Base-by-base conservation (phyloP, 2,113 vertebrate genomes). In the Strigops habroptila region DNA sequence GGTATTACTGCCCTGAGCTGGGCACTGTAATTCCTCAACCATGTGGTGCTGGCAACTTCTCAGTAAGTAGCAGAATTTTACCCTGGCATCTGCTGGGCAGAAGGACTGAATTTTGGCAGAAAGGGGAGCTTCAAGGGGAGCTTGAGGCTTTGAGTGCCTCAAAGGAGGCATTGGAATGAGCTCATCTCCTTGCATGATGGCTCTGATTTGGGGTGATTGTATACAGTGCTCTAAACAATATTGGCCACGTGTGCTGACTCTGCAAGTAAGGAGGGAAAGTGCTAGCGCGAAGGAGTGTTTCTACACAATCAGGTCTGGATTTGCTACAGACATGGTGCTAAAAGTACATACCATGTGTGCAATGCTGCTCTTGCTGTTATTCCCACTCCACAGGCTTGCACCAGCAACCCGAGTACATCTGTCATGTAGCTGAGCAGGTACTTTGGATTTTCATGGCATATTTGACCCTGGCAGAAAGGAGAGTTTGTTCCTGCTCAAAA, bases 41-140 rank as follows among this genome's bases (percentile, higher is more conserved):
- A 3, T 99, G 99, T 60, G 97, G 98, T 49, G 80, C 97, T 90
- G 99, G 99, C 91, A 99, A 97, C 93, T 99, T 98, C 97, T 99
- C 99, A n/a, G 99, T 99, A 97, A 98, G 98, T 82, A 46, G 71
- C 57, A 28, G 6, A 4, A 28, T 25, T 52, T 25, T 2, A 10
- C 76, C 39, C 57, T 62, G 31, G 1, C n/a, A 3, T 24, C 49
- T 88, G 59, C 27, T 14, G 35, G 27, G 35, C 14, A 2, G 24
- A 4, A 12, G 14, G 14, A 37, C 37, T 62, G 73, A 19, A 1
- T 14, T 82, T 44, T 14, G 84, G 65, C 52, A 55, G 39, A 12
- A 30, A 14, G 21, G 8, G 14, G 35, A 73, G 30, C 12, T 79
- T 57, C 60, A 48, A 1, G 52, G 44, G 55, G 43, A 67, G 57